Evolutionary conservation across 2,113 vertebrate species (phyloP), one percentile per base, ranked within the genome.

Genomic region (Alethe diademata): DNA sequence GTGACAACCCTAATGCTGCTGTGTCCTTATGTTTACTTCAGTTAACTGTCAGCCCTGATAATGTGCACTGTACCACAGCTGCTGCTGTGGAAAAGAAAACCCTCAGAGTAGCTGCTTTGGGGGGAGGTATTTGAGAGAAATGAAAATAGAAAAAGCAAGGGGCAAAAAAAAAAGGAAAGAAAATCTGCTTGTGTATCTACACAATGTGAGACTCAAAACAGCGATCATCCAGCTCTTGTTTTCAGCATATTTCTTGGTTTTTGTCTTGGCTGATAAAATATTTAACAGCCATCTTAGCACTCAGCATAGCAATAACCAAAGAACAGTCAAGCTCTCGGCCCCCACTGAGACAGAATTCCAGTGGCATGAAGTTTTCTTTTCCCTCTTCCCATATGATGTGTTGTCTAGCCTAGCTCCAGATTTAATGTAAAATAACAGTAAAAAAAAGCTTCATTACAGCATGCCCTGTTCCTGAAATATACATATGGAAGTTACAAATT

Each of bases 41-140:
- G 96, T 96, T 96, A 87, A 83, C 95, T 96, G 95, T 96, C 96
- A 95, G 78, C 75, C 78, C 92, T 90, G 91, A 78, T 96, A 87
- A 96, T 65, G 53, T 69, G 70, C 25, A 8, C 69, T 35, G 78
- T 71, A 50, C 56, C 78, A 38, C 86, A 95, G 96, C 90, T 36
- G 23, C 72, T 78, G 79, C 79, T 61, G 79, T 19, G 82, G 81
- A 53, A 71, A 88, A 94, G 64, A 67, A 95, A 96, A 42, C 69
- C 75, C 69, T 95, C 42, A 4, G 90, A 78, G 61, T 88, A 54
- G 75, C 72, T 78, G 93, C 84, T 91, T 54, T 76, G 60, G 64
- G 90, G 58, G 72, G 61, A 83, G 71, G 45, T 29, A 86, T 67
- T 57, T 25, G 51, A 86, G 67, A 81, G 66, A 61, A 88, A 83